phyloP scores from a whole-genome alignment of 1,140 invertebrate genomes.

The Batillaria attramentaria region DNA sequence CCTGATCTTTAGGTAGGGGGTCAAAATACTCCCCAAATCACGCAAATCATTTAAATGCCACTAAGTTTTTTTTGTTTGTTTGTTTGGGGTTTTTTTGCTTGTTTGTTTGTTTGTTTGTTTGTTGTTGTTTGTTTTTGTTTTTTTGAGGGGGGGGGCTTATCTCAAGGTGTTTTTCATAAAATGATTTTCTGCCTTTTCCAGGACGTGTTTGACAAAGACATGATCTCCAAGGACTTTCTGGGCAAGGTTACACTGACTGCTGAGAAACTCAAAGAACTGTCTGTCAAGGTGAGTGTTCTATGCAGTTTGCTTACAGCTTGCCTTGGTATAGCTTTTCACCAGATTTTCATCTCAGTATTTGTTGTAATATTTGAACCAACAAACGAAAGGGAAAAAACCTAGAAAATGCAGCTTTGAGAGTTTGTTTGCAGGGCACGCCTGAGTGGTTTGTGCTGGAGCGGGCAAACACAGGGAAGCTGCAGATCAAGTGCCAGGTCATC shows the following conservation, averaged over 20 bases:
- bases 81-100: background rate
- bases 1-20: too few species aligned
- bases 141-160: background rate
- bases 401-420: too few species aligned
- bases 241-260: slow-evolving; percentile 73
- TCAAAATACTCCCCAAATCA: too few species aligned
- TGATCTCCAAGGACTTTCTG: slow-evolving; percentile 76
- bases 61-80: background rate
- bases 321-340: too few species aligned
- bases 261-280: slow-evolving; percentile 73
- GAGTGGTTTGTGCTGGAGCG: slow-evolving; percentile 58
- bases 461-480: slow-evolving; percentile 56
- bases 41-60: too few species aligned
- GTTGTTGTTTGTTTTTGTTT: background rate
- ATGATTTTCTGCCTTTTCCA: slow-evolving; percentile 52
- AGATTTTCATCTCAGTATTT: too few species aligned
- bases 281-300: slow-evolving; percentile 59
- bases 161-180: background rate
- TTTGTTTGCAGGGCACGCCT: slow-evolving; percentile 46
- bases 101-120: background rate
- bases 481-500: slow-evolving; percentile 57
- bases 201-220: slow-evolving; percentile 76
- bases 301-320: too few species aligned
- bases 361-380: too few species aligned
- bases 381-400: too few species aligned